Base-by-base conservation (phyloP, 2,113 vertebrate species). In the Dolichallabes microphthalmus region DNA sequence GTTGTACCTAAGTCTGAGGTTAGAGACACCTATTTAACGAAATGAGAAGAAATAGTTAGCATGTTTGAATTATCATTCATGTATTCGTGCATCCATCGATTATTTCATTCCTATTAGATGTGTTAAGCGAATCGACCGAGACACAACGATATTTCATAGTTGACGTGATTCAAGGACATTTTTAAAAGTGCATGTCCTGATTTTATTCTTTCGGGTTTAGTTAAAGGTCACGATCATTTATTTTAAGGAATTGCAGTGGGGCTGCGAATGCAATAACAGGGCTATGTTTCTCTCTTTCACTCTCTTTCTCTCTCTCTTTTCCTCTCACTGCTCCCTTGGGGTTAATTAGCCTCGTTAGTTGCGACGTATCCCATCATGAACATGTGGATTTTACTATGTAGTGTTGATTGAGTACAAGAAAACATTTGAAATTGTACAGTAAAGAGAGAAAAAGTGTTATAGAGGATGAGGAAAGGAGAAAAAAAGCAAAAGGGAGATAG, bases 281-380 rank as follows among this genome's bases (percentile, higher is more conserved):
- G 82, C 82, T 76, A 30, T 85, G 45, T 64, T 63, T 57, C 25
- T 53, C 11, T 75, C 13, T 75, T 12, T 55, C 30, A 58, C 17
- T 25, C 0, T 25, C 61, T 30, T 27, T 45, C 50, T 53, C 5
- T 61, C 22, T n/a, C 25, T 63, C 64, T 68, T 12, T 19, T 35
- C 32, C 32, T 35, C 32, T 35, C 32, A 2, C 82, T 88, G 75
- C 80, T 79, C 76, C 85, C 90, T 91, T 90, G 88, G 89, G 91
- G 89, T 92, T 93, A 92, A 93, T 93, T 92, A 93, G 83, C 85
- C 86, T 92, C 86, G 92, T 93, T 92, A 91, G 91, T 92, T 35
- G 11, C n/a, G 20, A 61, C 88, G 90, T 86, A 86, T 75, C 57
- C 63, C 71, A 76, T 84, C 82, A 86, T 78, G 80, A 88, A 88